Base-by-base conservation (phyloP, 2,113 vertebrate genomes). In the Pitta sordida region DNA sequence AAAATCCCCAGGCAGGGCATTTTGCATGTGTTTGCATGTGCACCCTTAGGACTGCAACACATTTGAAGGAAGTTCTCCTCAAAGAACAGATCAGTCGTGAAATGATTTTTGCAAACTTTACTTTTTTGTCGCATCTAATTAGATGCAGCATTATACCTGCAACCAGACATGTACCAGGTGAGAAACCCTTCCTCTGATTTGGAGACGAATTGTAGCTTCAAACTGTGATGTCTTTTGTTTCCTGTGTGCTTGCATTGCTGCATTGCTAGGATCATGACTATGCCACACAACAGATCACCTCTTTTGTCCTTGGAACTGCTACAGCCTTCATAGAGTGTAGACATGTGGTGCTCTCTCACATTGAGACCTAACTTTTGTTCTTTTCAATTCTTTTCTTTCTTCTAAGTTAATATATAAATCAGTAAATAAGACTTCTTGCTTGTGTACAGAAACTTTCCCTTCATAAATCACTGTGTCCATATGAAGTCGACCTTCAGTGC, bases 81-180 rank as follows among this genome's bases (percentile, higher is more conserved):
- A 55, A 34, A 64, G 43, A 76, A n/a, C 7, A 84, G 32, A 86
- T 58, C 8, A 75, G 49, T 65, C 69, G 81, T 60, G 48, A 94
- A 92, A 78, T 21, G 1, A 79, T 89, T 92, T 91, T 84, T 91
- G 37, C 91, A 92, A 82, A 74, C 67, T 92, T 87, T 94, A 34
- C 34, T 84, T 87, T 88, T 87, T 65, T 71, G 74, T 78, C 77
- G 65, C 69, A 30, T 84, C 49, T 89, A 93, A 94, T 89, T n/a
- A 93, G 69, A 94, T 95, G 77, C 92, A 87, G 69, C 0, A 6
- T 68, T 79, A 71, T 52, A 41, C 60, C 36, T 84, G n/a, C 56
- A 67, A 75, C 87, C 74, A 89, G 60, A 53, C 32, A 10, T 82
- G 52, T 2, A 79, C 39, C 86, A 76, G 78, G 86, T 94, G 84